Conservation (phyloP, 1,140 invertebrate genomes). For the Mercenaria mercenaria region DNA sequence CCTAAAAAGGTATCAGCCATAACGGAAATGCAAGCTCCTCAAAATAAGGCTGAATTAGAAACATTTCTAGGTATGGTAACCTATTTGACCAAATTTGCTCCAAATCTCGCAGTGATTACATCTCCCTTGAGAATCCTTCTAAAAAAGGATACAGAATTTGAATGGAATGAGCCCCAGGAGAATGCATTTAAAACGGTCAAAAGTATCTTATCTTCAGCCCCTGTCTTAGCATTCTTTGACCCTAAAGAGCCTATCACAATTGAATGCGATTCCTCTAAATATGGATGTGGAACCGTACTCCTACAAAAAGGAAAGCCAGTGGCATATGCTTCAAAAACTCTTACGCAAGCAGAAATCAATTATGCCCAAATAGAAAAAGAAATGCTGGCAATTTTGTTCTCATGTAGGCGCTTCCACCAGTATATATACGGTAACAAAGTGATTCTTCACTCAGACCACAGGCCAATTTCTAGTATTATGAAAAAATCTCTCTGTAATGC, state of each 20-base stretch:
- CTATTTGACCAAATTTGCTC: slow-evolving; percentile 81
- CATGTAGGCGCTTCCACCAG: background rate
- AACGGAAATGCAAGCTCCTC: slow-evolving; percentile 73
- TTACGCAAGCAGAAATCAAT: background rate
- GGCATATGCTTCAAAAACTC: slow-evolving; percentile 16
- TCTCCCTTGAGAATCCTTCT: slow-evolving; percentile 58
- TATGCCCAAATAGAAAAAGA: slow-evolving; percentile 5
- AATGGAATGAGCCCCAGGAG: slow-evolving; percentile 79
- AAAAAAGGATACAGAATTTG: slow-evolving; percentile 57
- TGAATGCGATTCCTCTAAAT: background rate
- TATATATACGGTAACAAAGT: background rate
- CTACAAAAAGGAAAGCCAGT: background rate
- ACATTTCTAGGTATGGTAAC: slow-evolving; percentile 83
- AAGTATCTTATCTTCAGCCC: too few species aligned
- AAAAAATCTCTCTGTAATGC: background rate
- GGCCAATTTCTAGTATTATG: background rate
- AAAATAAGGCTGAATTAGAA: slow-evolving; percentile 80
- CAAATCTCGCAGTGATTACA: slow-evolving; percentile 82
- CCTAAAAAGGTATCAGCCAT: slow-evolving; percentile 82
- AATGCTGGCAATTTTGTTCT: background rate
- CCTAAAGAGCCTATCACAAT: background rate
- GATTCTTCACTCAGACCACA: background rate
- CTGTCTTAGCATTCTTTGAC: slow-evolving; percentile 3
- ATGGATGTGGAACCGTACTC: background rate
- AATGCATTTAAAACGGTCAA: too few species aligned